Conservation (phyloP, 2,888 invertebrate genomes). For the Himalopsyche tibetana region DNA sequence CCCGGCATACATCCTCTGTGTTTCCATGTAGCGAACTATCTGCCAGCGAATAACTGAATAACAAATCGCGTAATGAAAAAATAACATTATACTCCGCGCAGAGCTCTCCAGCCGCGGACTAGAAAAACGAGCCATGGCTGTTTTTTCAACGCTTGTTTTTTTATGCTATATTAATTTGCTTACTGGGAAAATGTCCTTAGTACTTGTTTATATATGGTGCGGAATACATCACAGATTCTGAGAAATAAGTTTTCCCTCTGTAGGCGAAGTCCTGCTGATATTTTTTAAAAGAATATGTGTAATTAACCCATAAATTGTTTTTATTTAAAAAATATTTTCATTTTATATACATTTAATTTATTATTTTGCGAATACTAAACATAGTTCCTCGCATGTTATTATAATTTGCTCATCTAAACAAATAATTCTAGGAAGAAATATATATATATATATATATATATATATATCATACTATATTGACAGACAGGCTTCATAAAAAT, state of each 20-base stretch:
- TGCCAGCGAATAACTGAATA: slow-evolving; percentile 66
- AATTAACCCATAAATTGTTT: no score
- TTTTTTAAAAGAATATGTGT: background rate
- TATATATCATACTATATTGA: no score
- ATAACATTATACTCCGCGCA: slow-evolving; percentile 64
- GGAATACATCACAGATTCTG: slow-evolving; percentile 24
- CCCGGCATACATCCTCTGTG: slow-evolving; percentile 46
- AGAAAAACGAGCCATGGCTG: slow-evolving; percentile 58
- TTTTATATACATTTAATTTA: no score
- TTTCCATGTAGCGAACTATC: slow-evolving; percentile 63
- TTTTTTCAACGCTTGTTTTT: slow-evolving; percentile 56
- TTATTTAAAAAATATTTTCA: no score
- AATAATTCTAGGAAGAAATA: no score
- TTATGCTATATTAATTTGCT: slow-evolving; percentile 54
- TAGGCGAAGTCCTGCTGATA: background rate
- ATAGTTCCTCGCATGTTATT: no score
- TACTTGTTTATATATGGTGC: slow-evolving; percentile 18
- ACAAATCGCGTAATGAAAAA: slow-evolving; percentile 66
- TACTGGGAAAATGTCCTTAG: slow-evolving; percentile 39
- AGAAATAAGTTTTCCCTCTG: background rate
- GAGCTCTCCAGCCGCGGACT: slow-evolving; percentile 29
- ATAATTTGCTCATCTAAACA: no score
- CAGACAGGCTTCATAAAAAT: no score
- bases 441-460: no score
- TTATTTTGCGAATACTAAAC: no score